These are phyloP conservation scores for Syrmaticus mikado DNA, from an alignment of 2,113 vertebrate genomes.

Conservation along the genomic window DNA sequence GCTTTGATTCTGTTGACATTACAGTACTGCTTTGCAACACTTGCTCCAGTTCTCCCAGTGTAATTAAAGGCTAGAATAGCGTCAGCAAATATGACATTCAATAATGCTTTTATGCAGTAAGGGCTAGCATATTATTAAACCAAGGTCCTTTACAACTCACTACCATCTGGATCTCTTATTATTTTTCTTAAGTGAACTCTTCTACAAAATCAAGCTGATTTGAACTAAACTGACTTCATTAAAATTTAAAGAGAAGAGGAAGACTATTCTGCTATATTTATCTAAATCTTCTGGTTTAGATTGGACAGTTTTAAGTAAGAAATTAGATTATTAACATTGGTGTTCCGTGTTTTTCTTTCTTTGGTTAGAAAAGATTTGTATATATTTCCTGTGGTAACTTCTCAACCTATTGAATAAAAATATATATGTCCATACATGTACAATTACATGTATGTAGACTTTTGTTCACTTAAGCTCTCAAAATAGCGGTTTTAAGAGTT, in stretches of 20 bases:
- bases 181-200: not conserved
- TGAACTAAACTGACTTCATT: not conserved
- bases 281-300: not conserved
- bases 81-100: not conserved
- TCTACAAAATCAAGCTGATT: not conserved
- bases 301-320: not conserved
- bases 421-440: not conserved
- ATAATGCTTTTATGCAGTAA: not conserved
- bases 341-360: not conserved
- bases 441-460: not conserved
- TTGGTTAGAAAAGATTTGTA: not conserved
- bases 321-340: not conserved
- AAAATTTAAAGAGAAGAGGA: not conserved
- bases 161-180: not conserved
- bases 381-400: not conserved
- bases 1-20: not conserved
- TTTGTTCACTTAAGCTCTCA: rapidly evolving
- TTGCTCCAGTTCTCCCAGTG: not conserved
- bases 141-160: not conserved
- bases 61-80: not conserved
- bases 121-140: not conserved
- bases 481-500: not conserved
- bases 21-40: not conserved
- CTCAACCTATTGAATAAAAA: not conserved
- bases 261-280: not conserved